These are phyloP conservation scores for Heliocidaris erythrogramma DNA, from an alignment of 35 echinoderm and acorn worm genomes.

Conservation along the genomic window DNA sequence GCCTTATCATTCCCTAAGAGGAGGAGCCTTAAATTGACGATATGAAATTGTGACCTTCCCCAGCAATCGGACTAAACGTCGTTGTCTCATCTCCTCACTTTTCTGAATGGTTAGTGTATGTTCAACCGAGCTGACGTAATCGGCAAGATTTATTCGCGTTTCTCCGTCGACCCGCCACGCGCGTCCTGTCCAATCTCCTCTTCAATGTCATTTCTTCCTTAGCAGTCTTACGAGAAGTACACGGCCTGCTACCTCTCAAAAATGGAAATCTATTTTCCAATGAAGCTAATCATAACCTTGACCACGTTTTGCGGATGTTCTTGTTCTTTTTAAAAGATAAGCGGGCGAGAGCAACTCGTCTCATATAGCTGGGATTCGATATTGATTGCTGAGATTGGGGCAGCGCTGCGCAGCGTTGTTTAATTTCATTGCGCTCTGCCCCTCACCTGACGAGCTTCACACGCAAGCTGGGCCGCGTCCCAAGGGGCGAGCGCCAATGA, in stretches of 20 bases:
- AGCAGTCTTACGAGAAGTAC: neutral
- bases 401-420: conserved; percentile 18
- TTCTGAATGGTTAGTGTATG: conserved; percentile 11
- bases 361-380: neutral
- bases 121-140: neutral
- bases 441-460: conserved; percentile 36
- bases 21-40: neutral
- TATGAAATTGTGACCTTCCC: neutral
- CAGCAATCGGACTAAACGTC: neutral
- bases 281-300: conserved; percentile 40
- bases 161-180: neutral
- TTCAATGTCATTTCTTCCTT: conserved; percentile 21
- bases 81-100: neutral
- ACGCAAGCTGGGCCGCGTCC: conserved; percentile 27
- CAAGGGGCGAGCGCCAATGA: conserved; percentile 32
- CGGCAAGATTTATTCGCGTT: neutral
- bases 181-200: neutral
- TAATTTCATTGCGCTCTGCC: conserved; percentile 33
- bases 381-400: neutral
- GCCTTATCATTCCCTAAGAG: neutral
- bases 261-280: conserved; percentile 20
- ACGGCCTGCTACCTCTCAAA: conserved; percentile 39
- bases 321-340: neutral
- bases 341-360: neutral
- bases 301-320: conserved; percentile 35